A percentile compares a stretch with the other conserved stretches of the same genome.
These are phyloP conservation scores for Elephantulus edwardii DNA, from an alignment of 2,113 vertebrate genomes.

Conservation along the genomic window DNA sequence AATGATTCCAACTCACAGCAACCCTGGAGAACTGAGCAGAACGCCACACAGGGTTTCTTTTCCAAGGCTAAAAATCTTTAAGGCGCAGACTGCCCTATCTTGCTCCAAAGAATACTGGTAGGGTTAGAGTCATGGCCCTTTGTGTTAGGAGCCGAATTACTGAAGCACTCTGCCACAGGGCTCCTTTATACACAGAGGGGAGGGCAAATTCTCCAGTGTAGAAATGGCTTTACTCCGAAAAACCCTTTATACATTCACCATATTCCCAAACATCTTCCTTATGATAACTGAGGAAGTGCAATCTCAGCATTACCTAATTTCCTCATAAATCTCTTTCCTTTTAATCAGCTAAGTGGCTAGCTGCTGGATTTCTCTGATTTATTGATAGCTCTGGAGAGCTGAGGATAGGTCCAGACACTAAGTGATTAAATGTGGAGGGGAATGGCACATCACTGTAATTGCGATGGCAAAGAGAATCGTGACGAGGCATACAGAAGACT, in stretches of 20 bases:
- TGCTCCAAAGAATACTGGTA: too few species aligned
- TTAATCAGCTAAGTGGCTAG: conserved; percentile 79
- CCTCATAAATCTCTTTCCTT: conserved; percentile 74
- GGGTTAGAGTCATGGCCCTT: too few species aligned
- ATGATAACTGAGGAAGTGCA: conserved; percentile 6
- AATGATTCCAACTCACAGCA: too few species aligned
- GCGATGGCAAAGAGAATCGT: conserved; percentile 38
- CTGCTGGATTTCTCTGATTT: conserved; percentile 68
- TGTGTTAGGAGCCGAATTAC: too few species aligned
- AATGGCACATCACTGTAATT: conserved; percentile 58
- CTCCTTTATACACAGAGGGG: not conserved
- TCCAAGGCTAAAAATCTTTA: too few species aligned
- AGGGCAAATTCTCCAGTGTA: not conserved
- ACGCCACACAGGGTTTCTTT: too few species aligned
- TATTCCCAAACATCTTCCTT: not conserved
- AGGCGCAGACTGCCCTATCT: too few species aligned
- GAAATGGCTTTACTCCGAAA: not conserved
- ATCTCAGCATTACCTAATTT: conserved; percentile 69
- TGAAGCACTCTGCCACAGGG: too few species aligned
- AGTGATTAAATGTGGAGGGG: conserved; percentile 67
- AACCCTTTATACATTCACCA: not conserved
- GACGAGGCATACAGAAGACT: conserved; percentile 22
- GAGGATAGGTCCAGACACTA: conserved; percentile 61
- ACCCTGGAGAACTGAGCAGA: too few species aligned
- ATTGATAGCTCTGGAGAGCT: conserved; percentile 59